These are phyloP conservation scores for Epirrhoe alternata DNA, from an alignment of 2,888 invertebrate species.

Conservation along the genomic window DNA sequence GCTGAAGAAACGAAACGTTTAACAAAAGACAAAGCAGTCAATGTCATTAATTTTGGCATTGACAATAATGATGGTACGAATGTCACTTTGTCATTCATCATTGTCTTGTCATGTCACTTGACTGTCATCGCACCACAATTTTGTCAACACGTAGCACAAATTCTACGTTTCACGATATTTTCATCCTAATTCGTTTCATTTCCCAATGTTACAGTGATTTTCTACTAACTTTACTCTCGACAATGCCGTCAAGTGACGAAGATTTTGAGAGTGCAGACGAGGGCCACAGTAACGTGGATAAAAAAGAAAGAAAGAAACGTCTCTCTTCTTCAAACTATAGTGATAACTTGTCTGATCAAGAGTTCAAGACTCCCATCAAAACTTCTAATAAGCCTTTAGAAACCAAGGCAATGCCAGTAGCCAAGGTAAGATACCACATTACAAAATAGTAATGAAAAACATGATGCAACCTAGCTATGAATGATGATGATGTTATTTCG, in stretches of 20 bases:
- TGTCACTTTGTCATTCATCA: not conserved
- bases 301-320: constrained; percentile 69
- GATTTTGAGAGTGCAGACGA: constrained; percentile 92
- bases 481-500: not conserved
- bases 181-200: not conserved
- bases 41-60: not conserved
- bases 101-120: not conserved
- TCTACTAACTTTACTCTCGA: not conserved
- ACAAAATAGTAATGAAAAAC: too few species aligned
- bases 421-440: constrained; percentile 40
- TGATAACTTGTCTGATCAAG: constrained; percentile 62
- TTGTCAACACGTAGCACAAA: not conserved
- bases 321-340: constrained; percentile 75
- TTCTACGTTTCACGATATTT: constrained; percentile 12
- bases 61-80: too few species aligned
- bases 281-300: constrained; percentile 74
- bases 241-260: constrained; percentile 90
- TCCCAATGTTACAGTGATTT: not conserved
- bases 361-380: constrained; percentile 43
- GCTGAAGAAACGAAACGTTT: not conserved
- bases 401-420: constrained; percentile 21
- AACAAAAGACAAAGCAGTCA: not conserved
- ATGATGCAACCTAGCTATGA: not conserved
- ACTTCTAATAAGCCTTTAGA: constrained; percentile 23
- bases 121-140: not conserved